Evolutionary conservation across 1,140 invertebrate genomes (phyloP), one percentile per base, ranked within the genome.

Genomic region (Brachionus koreanus): DNA sequence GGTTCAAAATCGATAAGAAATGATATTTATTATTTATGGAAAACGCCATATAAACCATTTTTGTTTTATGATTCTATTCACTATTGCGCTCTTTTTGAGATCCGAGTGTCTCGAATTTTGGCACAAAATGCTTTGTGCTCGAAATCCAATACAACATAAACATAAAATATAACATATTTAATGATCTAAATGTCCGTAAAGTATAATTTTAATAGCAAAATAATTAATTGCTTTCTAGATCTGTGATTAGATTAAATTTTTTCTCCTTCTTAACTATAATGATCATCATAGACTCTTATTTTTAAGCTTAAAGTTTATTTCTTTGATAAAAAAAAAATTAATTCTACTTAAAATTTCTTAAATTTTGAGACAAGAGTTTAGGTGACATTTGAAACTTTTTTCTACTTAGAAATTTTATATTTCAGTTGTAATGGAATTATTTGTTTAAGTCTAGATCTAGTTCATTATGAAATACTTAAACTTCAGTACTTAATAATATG

Each of bases 21-120:
- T 74, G 69, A 74, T 74, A 74, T 74, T 74, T 74, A 74, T 46
- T 46, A 69, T 74, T 46, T 46, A 74, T 74, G 42, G 69, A 74
- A 74, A 74, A 74, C 23, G 42, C 69, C 33, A 72, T 23, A 74
- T 43, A 46, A 74, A 49, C 69, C 65, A 69, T 69, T 63, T 57
- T 63, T 63, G 61, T 63, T 63, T 63, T 63, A 19, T 69, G 33
- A 29, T 65, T 12, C 29, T 65, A 33, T 65, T 65, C 33, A 35
- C 37, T 69, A 5, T 63, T 63, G 10, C 23, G 10, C 19, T 63
- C 23, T 37, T 69, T 39, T 69, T 13, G 13, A 16, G 65, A 69
- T 39, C 65, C 9, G 5, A 74, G 39, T 74, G 42, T 74, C 69
- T 19, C 25, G 19, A 74, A 74, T n/a, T 46, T 46, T 74, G 69